phyloP scores from a whole-genome alignment of 1,140 invertebrate genomes.

The Delia radicum region DNA sequence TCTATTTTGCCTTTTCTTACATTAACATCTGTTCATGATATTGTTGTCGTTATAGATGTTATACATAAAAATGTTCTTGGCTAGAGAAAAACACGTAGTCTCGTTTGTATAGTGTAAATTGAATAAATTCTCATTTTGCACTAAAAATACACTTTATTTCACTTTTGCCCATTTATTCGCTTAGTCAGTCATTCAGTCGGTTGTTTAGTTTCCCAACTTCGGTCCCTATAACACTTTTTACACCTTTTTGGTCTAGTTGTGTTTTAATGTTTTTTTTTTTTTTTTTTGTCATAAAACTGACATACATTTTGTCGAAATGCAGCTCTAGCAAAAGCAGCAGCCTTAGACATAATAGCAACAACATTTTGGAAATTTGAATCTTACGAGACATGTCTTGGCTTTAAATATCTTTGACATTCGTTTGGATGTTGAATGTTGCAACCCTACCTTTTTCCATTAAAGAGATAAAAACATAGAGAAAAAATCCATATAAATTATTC shows the following conservation, averaged over 20 bases:
- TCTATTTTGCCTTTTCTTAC: neutral
- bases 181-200: neutral
- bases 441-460: neutral
- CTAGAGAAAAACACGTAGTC: neutral
- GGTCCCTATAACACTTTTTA: neutral
- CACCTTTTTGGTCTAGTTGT: neutral
- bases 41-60: neutral
- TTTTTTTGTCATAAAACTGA: neutral
- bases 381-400: neutral
- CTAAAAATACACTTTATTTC: constrained; percentile 2
- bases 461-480: neutral
- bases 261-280: neutral
- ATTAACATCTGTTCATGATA: neutral
- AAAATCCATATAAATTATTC: neutral
- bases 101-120: constrained; percentile 10
- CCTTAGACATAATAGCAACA: neutral
- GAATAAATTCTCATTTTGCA: neutral
- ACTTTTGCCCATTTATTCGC: neutral
- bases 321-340: neutral
- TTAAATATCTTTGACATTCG: neutral
- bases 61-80: neutral
- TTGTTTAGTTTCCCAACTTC: neutral
- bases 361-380: neutral
- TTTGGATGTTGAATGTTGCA: neutral
- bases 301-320: neutral